Base-by-base conservation (phyloP, 92 coral and sea anemone genomes). In the Pocillopora meandrina region DNA sequence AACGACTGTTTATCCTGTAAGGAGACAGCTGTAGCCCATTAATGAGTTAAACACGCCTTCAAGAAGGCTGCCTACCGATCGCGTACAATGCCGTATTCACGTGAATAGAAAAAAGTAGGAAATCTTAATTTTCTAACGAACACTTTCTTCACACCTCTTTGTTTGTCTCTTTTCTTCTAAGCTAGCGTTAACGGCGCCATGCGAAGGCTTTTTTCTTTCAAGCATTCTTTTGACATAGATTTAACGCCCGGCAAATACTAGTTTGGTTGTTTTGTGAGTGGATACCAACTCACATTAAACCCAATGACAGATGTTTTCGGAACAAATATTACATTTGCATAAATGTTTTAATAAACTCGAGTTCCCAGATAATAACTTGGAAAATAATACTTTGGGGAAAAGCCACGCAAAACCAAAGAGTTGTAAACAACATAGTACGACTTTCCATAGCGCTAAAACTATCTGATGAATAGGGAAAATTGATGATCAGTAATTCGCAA, bases 31-130 rank as follows among this genome's bases (percentile, higher is more conserved):
- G 86, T 56, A 17, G 16, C 20, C 15, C 55, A 57, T n/a, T 82
- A 82, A 82, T 82, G 73, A 82, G 64, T 82, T 82, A 82, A 69
- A 82, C 86, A 82, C 86, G 80, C 86, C 86, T 82, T 73, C 47
- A 62, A 20, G 21, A 21, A 61, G 63, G 73, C n/a, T 61, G 56
- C 86, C 86, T 31, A 63, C 65, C 86, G 86, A 52, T 82, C 31
- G 59, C 21, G 31, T 23, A 82, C 80, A 82, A 82, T 72, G 36
- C 72, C 15, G 77, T 74, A 64, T 55, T 82, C 71, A 71, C 23
- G 19, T 82, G 86, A 82, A 82, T 73, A 74, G 86, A 63, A 72
- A 49, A 64, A 73, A 73, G 72, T 72, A 23, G 63, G 86, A 63
- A 82, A 66, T 57, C 33, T 58, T 61, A 82, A 82, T 82, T 63